These are phyloP conservation scores for Geodia barretti DNA, from an alignment of 37 sponge, comb jelly and placozoan species.

Conservation along the genomic window DNA sequence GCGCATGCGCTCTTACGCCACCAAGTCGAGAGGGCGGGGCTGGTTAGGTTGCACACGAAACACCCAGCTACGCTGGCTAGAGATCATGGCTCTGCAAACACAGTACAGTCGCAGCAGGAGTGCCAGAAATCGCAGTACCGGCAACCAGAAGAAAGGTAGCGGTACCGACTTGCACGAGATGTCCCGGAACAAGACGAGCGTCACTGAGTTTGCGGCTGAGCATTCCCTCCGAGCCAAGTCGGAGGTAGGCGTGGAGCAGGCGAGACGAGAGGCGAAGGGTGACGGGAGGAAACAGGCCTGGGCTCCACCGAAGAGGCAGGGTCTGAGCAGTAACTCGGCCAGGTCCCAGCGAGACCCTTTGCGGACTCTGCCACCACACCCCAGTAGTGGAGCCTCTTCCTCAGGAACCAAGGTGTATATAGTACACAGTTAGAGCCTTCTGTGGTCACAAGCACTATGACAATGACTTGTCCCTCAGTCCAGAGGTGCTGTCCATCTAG, in stretches of 20 bases:
- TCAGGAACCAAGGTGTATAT: not conserved
- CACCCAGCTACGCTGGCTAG: no score
- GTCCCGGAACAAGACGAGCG: not conserved
- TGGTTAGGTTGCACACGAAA: no score
- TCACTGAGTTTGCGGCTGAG: not conserved
- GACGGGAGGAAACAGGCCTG: slow-evolving; percentile 31
- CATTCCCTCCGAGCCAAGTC: slow-evolving; percentile 6
- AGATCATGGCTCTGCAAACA: no score
- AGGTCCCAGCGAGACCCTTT: not conserved
- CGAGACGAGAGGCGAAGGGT: not conserved
- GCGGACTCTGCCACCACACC: not conserved
- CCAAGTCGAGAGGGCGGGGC: no score
- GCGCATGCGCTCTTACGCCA: no score
- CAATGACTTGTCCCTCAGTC: slow-evolving; percentile 10
- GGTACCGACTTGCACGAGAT: not conserved
- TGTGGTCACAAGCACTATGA: not conserved
- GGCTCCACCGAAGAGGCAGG: slow-evolving; percentile 8
- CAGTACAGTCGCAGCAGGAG: not conserved
- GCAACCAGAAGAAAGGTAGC: not conserved
- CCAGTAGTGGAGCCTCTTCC: not conserved
- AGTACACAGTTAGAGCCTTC: not conserved
- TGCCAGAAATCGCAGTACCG: not conserved
- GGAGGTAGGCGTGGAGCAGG: slow-evolving; percentile 18
- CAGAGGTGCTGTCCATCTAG: slow-evolving; percentile 39
- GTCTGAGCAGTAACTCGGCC: not conserved